Conservation (phyloP, 1,140 invertebrate species). For the Heterodera schachtii region DNA sequence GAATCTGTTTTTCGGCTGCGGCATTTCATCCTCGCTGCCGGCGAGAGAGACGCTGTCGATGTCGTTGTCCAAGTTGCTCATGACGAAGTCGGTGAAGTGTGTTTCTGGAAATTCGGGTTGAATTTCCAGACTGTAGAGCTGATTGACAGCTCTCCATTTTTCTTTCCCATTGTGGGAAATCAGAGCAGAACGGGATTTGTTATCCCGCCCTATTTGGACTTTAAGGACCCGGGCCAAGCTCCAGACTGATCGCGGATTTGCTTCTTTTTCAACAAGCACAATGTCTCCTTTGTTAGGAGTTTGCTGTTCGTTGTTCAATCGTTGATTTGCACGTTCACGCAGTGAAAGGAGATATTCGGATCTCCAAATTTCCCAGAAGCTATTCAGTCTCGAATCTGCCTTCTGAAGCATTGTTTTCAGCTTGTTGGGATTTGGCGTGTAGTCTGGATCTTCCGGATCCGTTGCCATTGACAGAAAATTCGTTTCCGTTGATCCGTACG, state of each 20-base stretch:
- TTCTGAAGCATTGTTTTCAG: neutral
- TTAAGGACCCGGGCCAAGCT: neutral
- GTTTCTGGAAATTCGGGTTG: neutral
- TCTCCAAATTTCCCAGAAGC: constrained; percentile 4
- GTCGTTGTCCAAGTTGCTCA: too few species aligned
- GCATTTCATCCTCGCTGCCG: neutral
- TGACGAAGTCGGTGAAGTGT: neutral
- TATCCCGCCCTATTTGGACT: neutral
- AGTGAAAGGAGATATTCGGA: neutral
- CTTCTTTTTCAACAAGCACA: neutral
- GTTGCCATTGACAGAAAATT: neutral
- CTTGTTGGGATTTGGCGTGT: neutral
- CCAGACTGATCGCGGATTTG: neutral
- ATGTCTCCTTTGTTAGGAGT: neutral
- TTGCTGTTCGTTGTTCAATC: neutral
- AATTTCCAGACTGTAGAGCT: neutral
- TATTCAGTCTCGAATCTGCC: neutral
- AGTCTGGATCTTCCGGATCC: neutral
- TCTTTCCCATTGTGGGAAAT: neutral
- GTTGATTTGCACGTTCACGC: neutral
- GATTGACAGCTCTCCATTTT: neutral
- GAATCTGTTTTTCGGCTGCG: neutral
- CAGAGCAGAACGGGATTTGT: neutral
- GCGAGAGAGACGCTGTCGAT: neutral
- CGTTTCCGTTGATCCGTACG: neutral